Evolutionary conservation across 2,113 vertebrate species (phyloP).

Genomic region (Sceloporus undulatus): DNA sequence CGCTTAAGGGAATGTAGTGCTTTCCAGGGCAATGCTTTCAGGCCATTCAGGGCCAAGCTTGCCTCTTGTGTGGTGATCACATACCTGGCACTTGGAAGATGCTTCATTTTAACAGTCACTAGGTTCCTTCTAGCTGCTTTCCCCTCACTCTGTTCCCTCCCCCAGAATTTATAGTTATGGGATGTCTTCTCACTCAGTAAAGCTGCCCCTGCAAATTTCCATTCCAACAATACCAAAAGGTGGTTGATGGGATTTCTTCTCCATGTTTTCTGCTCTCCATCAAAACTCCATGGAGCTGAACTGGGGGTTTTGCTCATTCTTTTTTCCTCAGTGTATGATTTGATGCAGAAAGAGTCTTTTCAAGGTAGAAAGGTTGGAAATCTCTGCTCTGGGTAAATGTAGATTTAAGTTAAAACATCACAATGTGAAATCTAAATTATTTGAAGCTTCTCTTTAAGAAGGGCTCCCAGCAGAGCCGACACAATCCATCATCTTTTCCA

Average conservation of each 20-base stretch:
- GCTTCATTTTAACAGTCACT: background rate
- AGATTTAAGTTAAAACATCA: constrained; percentile 3
- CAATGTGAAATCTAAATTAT: constrained; percentile 18
- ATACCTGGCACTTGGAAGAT: background rate
- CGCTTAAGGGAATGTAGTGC: too few relatives aligned
- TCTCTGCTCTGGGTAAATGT: background rate
- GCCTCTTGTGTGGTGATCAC: background rate
- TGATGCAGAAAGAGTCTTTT: constrained; percentile 1
- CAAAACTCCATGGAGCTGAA: background rate
- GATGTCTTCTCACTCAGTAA: background rate
- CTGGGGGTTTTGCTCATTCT: background rate
- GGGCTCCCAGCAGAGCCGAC: background rate
- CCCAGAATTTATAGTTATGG: background rate
- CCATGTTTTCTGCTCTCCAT: background rate
- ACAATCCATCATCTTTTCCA: constrained; percentile 34
- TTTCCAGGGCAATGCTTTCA: background rate
- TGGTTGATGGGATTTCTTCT: background rate
- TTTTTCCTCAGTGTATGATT: background rate
- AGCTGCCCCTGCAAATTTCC: background rate
- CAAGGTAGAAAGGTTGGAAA: background rate
- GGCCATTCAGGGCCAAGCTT: background rate
- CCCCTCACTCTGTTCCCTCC: background rate
- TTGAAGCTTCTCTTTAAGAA: constrained; percentile 11
- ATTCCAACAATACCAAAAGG: background rate
- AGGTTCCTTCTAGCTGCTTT: background rate